Conservation (phyloP, 1,140 invertebrate genomes). For the Wasmannia auropunctata region DNA sequence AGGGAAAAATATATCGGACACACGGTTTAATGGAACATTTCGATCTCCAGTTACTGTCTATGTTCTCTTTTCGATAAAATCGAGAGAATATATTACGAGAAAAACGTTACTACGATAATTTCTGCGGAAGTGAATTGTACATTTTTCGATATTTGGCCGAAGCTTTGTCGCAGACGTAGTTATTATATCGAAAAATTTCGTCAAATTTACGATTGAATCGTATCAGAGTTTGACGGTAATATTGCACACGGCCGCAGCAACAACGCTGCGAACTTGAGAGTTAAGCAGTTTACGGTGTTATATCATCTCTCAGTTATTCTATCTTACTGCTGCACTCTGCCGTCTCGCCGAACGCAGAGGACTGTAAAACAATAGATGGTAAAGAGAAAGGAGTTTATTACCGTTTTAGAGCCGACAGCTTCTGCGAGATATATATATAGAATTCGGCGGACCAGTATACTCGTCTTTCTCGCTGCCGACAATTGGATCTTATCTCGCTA, state of each 20-base stretch:
- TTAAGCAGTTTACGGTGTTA: constrained; percentile 50
- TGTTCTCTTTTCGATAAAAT: not conserved
- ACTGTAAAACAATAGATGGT: constrained; percentile 59
- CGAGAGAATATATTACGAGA: not conserved
- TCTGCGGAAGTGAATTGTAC: not conserved
- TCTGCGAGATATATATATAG: constrained; percentile 4
- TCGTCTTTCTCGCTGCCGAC: constrained; percentile 23
- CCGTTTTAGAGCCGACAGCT: constrained; percentile 45
- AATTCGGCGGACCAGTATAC: constrained; percentile 2
- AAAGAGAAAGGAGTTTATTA: constrained; percentile 25
- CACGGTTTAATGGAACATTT: not conserved
- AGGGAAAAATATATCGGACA: not conserved
- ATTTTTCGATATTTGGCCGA: not conserved
- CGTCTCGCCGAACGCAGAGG: constrained; percentile 14
- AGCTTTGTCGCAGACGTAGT: not conserved
- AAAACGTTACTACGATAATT: not conserved
- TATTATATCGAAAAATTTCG: constrained; percentile 20
- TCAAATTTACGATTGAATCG: constrained; percentile 13
- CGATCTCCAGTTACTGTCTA: not conserved
- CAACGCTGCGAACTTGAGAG: not conserved
- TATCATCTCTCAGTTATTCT: constrained; percentile 12
- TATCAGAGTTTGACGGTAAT: constrained; percentile 21
- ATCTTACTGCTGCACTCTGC: constrained; percentile 9
- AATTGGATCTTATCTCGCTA: constrained; percentile 64
- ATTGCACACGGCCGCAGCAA: not conserved